phyloP scores from a whole-genome alignment of 2,797 vertebrate genomes.

The Gadopsis bispinosus region DNA sequence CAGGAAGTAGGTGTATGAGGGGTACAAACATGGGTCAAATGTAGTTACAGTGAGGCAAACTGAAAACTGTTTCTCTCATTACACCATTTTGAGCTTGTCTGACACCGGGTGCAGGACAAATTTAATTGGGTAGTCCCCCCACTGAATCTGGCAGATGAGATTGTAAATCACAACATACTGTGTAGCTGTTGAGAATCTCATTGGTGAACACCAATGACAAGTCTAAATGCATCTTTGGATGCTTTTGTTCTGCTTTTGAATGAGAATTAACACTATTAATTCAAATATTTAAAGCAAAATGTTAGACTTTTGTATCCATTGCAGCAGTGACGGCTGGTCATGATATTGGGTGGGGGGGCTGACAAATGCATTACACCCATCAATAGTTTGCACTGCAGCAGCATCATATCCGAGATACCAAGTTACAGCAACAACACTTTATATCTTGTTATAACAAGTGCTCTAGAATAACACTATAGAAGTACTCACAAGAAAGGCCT shows the following conservation, averaged over 20 bases:
- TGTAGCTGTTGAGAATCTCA: not conserved
- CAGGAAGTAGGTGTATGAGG: conserved; percentile 20
- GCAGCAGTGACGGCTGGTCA: too few species aligned
- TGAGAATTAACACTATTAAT: not conserved
- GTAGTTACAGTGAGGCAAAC: conserved; percentile 21
- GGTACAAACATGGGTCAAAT: conserved; percentile 24
- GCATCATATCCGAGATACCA: too few species aligned
- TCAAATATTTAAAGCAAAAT: not conserved
- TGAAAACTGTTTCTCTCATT: not conserved
- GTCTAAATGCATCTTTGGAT: not conserved
- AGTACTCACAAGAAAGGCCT: too few species aligned
- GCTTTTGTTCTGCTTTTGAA: not conserved
- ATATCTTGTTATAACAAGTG: too few species aligned
- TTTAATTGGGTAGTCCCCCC: not conserved
- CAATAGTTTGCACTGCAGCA: too few species aligned
- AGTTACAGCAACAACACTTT: too few species aligned
- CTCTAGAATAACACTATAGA: too few species aligned
- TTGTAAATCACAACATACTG: too few species aligned
- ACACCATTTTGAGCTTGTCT: not conserved
- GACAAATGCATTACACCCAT: too few species aligned
- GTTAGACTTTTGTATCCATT: not conserved
- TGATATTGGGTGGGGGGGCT: too few species aligned
- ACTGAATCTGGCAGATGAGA: too few species aligned
- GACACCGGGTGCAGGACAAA: not conserved
- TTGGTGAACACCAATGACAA: not conserved